These are phyloP conservation scores for Alcis repandata DNA, from an alignment of 2,888 invertebrate genomes.

Conservation along the genomic window DNA sequence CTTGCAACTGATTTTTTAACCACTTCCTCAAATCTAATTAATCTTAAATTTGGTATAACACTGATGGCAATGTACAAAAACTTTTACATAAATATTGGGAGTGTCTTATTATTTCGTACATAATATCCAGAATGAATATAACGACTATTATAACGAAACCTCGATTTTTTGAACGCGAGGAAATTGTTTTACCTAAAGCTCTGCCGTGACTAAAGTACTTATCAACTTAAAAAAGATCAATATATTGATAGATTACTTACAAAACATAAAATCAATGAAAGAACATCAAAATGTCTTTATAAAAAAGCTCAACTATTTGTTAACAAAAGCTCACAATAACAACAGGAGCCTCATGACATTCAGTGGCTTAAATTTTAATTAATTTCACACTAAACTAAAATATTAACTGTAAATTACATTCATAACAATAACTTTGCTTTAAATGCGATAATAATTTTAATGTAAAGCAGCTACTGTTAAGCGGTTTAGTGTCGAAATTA, in stretches of 20 bases:
- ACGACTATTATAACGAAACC: no score
- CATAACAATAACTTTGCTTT: constrained; percentile 15
- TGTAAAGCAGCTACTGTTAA: constrained; percentile 22
- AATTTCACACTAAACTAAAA: background rate
- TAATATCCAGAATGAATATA: no score
- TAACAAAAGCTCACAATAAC: constrained; percentile 1
- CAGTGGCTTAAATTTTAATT: background rate
- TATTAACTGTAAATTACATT: constrained; percentile 21
- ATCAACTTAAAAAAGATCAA: no score
- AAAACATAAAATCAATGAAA: background rate
- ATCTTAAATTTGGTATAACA: no score
- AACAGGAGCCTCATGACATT: background rate
- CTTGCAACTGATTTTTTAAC: no score
- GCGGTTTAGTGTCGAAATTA: constrained; percentile 21
- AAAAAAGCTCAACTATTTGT: background rate
- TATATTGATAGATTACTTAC: no score
- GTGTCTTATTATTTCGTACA: no score
- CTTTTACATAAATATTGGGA: no score
- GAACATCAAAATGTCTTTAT: background rate
- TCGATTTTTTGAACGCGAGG: no score
- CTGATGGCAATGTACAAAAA: no score
- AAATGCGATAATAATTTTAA: constrained; percentile 24
- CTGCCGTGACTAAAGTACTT: no score
- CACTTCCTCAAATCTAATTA: background rate
- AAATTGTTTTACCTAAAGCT: no score